Base-by-base conservation (phyloP, 1,140 invertebrate genomes). In the Pseudomyrmex sp. region DNA sequence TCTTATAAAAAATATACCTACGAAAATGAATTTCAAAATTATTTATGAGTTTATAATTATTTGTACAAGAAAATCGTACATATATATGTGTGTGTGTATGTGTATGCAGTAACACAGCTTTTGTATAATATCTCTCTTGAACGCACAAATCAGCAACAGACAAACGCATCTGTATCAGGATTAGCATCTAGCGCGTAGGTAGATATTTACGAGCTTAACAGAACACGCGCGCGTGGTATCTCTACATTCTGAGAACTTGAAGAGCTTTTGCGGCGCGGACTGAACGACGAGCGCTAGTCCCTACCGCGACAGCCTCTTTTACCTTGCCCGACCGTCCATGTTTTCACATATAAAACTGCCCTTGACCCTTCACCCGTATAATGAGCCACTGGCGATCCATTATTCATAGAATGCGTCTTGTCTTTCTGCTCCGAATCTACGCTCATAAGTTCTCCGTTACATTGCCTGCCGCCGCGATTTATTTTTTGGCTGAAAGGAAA, bases 281-380 rank as follows among this genome's bases (percentile, higher is more conserved):
- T 50, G 63, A 61, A 84, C 84, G 79, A 82, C 89, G 88, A 83
- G 73, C 56, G 83, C 68, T 66, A 56, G 69, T 68, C 65, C 35
- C 72, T 61, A 70, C 56, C 54, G 74, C 35, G 35, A 35, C 35
- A 35, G 76, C 23, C 35, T 35, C 35, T 35, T 35, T 35, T 83
- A 88, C 84, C 84, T 84, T 74, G 70, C 68, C 50, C 50, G 58
- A 35, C 79, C 76, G 82, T 84, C 83, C 89, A 86, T 90, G 88
- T 87, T 89, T 90, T 89, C 89, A 89, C 85, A 85, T 90, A 93
- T 89, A 91, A 90, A 91, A 90, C 89, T 91, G 92, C 90, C 92
- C 91, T 93, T 93, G 92, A 93, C 92, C 92, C 89, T 89, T 91
- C 88, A 92, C 91, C 91, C 90, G 92, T 88, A 93, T 93, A 93